Evolutionary conservation across 2,113 vertebrate species (phyloP).

Genomic region (Chlorodrepanis virens): DNA sequence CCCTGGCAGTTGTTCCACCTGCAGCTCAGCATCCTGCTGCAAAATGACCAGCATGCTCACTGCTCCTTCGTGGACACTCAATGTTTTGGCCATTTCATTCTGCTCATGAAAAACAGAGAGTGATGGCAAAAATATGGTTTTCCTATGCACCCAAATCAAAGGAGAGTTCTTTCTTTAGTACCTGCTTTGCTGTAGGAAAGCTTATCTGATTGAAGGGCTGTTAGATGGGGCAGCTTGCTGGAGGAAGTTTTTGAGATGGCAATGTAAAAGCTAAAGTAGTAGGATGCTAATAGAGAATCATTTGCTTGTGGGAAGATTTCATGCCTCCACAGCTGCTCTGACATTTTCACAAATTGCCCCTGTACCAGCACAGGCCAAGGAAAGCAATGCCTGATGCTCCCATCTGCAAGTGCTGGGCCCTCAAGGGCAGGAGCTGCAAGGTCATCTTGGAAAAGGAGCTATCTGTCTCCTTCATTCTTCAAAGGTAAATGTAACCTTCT

Average conservation of each 20-base stretch:
- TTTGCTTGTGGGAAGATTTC: background rate
- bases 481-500: background rate
- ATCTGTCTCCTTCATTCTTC: background rate
- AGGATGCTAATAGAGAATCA: background rate
- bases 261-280: background rate
- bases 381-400: background rate
- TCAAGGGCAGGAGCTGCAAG: background rate
- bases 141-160: background rate
- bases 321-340: background rate
- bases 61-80: background rate
- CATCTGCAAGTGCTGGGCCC: rapidly evolving
- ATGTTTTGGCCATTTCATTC: background rate
- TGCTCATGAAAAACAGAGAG: background rate
- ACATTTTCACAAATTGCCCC: background rate
- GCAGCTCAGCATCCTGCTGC: background rate
- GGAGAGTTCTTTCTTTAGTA: background rate
- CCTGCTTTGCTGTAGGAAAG: background rate
- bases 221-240: background rate
- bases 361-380: background rate
- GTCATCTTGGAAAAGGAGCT: background rate
- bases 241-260: background rate
- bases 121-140: background rate
- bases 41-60: background rate
- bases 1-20: background rate
- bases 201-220: background rate